phyloP scores from a whole-genome alignment of 2,113 vertebrate species.

The Lepus timidus region DNA sequence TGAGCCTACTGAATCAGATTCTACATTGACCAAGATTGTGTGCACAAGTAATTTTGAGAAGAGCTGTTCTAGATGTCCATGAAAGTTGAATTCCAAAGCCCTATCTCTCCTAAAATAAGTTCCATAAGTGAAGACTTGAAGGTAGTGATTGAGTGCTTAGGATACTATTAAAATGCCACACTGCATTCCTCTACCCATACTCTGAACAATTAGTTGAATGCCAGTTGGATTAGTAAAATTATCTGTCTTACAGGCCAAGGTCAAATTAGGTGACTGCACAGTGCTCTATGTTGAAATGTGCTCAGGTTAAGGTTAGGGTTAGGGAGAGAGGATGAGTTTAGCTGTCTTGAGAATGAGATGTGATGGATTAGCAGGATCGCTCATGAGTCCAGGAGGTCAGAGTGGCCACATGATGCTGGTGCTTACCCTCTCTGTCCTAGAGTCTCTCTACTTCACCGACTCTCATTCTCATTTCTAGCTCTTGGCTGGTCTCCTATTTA shows the following conservation, averaged over 20 bases:
- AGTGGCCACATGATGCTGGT: accelerated
- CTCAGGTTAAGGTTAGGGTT: neutral
- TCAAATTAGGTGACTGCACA: neutral
- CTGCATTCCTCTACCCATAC: neutral
- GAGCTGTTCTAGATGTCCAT: neutral
- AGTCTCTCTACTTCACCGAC: neutral
- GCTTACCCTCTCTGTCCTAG: neutral
- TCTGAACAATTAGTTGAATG: neutral
- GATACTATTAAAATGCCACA: neutral
- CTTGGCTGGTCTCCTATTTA: neutral
- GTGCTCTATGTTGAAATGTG: neutral
- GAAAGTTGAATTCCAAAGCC: neutral
- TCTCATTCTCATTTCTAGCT: neutral
- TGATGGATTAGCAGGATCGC: neutral
- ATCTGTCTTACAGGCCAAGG: neutral
- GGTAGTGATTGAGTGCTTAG: neutral
- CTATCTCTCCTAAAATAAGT: neutral
- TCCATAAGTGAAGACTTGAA: neutral
- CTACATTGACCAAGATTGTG: neutral
- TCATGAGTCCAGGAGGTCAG: neutral
- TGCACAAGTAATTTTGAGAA: neutral
- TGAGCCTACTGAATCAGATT: neutral
- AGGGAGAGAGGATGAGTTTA: neutral
- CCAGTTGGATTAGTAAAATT: neutral
- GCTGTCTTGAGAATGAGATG: neutral